These are phyloP conservation scores for Eospalax fontanierii DNA, from an alignment of 2,797 vertebrate genomes.

Conservation along the genomic window DNA sequence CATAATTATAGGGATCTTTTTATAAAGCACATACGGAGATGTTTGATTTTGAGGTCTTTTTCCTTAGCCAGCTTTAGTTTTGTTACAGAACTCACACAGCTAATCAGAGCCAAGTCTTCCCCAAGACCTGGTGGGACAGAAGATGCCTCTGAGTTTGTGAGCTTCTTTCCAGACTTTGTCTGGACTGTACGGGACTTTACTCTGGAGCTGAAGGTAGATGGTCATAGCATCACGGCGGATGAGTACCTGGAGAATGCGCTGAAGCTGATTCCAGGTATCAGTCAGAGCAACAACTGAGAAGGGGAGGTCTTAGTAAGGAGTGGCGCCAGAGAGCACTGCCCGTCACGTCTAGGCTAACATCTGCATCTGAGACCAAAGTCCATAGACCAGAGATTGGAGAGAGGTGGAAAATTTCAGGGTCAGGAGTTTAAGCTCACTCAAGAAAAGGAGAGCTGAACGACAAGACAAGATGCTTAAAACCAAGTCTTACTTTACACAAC, in stretches of 20 bases:
- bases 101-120: constrained; percentile 84
- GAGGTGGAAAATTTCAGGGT: background rate
- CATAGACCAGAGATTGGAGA: background rate
- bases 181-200: constrained; percentile 90
- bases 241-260: constrained; percentile 89
- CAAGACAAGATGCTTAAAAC: too few species aligned
- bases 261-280: constrained; percentile 82
- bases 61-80: constrained; percentile 84
- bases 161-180: constrained; percentile 89
- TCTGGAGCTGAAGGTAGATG: constrained; percentile 81
- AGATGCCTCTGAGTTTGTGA: constrained; percentile 81
- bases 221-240: constrained; percentile 81
- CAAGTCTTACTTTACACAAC: background rate
- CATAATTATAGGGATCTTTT: background rate
- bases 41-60: background rate
- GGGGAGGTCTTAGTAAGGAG: background rate
- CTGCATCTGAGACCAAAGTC: background rate
- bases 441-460: background rate
- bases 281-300: background rate
- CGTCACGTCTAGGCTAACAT: background rate
- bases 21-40: background rate
- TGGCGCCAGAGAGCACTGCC: background rate
- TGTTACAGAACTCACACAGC: constrained; percentile 88
- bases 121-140: background rate
- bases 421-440: background rate